Evolutionary conservation across 2,888 invertebrate genomes (phyloP).

Genomic region (Thymelicus lineola): DNA sequence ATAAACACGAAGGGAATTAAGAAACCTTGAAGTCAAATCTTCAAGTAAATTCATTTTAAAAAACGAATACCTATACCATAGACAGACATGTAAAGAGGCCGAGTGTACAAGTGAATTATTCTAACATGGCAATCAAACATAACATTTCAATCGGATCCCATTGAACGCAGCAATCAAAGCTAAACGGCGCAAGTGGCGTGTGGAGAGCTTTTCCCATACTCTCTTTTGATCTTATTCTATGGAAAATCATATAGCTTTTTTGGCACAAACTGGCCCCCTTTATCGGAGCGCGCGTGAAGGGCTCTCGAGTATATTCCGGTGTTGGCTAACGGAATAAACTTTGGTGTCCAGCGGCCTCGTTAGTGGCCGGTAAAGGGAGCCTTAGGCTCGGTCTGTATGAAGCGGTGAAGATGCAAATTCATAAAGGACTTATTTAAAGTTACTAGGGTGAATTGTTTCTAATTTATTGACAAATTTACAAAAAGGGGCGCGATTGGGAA

Average conservation of each 20-base stretch:
- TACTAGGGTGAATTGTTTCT: no score
- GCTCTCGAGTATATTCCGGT: conserved; percentile 47
- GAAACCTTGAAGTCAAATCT: no score
- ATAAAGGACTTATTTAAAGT: no score
- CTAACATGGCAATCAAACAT: conserved; percentile 40
- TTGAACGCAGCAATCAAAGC: conserved; percentile 42
- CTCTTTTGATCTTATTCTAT: conserved; percentile 53
- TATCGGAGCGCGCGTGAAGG: conserved; percentile 43
- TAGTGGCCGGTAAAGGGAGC: conserved; percentile 41
- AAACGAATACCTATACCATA: background rate
- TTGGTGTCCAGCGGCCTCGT: conserved; percentile 48
- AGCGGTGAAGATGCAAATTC: background rate
- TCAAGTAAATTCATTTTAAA: no score
- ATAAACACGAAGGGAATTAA: no score
- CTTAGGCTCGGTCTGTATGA: background rate
- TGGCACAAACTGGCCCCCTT: conserved; percentile 53
- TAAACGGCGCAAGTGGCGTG: conserved; percentile 39
- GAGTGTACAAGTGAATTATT: conserved; percentile 33
- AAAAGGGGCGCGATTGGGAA: no score
- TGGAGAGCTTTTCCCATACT: conserved; percentile 43
- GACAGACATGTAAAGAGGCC: background rate
- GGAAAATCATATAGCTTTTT: conserved; percentile 52
- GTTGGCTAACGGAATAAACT: conserved; percentile 47
- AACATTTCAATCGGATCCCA: conserved; percentile 40
- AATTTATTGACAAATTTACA: no score